These are phyloP conservation scores for Drosophila triauraria DNA, from an alignment of 1,140 invertebrate species.

Conservation along the genomic window DNA sequence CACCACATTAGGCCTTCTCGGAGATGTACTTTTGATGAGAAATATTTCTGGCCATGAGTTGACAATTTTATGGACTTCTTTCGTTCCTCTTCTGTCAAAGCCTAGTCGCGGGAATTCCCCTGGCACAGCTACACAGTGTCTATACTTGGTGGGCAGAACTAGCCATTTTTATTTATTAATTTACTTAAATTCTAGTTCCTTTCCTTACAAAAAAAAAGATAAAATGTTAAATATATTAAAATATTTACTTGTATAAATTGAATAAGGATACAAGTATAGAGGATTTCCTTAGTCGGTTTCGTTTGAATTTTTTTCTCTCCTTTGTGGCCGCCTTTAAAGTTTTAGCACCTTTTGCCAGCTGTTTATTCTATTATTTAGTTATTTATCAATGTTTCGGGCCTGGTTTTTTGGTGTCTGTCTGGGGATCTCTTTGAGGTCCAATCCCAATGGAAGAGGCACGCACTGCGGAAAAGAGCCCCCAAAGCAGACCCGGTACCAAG, in stretches of 20 bases:
- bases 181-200: no score
- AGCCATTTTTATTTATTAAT: no score
- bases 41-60: no score
- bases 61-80: no score
- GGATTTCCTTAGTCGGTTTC: not conserved
- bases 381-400: constrained; percentile 66
- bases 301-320: not conserved
- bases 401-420: constrained; percentile 1
- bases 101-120: no score
- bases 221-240: not conserved
- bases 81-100: no score
- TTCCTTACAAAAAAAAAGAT: no score
- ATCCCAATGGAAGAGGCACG: constrained; percentile 32
- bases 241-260: not conserved
- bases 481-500: constrained; percentile 14
- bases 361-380: constrained; percentile 80
- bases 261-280: not conserved
- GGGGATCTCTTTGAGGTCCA: not conserved
- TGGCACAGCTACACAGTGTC: no score
- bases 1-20: no score
- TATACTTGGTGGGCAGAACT: no score
- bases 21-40: no score
- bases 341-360: constrained; percentile 65
- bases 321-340: constrained; percentile 51
- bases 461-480: constrained; percentile 11